phyloP scores from a whole-genome alignment of 1,140 invertebrate genomes.

The Coenobita brevimanus region DNA sequence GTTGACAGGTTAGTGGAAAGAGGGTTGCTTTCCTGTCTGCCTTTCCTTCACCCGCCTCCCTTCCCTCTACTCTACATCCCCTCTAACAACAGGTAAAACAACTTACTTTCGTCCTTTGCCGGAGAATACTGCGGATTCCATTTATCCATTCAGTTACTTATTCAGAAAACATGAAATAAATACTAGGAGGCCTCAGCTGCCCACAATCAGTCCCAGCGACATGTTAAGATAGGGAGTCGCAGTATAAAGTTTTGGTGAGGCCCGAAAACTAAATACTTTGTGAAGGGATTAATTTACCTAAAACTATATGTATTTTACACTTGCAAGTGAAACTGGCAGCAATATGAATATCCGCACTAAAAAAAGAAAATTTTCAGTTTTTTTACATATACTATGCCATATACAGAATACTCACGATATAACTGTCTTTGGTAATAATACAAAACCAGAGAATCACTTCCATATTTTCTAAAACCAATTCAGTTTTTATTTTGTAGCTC shows the following conservation, averaged over 20 bases:
- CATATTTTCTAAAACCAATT: no score
- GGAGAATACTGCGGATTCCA: slow-evolving; percentile 35
- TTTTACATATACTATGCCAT: no score
- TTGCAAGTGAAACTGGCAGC: no score
- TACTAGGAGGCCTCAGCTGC: background rate
- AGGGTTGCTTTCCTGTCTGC: background rate
- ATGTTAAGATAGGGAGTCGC: background rate
- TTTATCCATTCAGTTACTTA: slow-evolving; percentile 39
- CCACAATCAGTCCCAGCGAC: background rate
- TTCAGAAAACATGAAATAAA: slow-evolving; percentile 18
- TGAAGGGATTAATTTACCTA: no score
- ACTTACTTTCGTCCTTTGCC: slow-evolving; percentile 42
- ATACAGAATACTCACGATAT: no score
- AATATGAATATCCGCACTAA: no score
- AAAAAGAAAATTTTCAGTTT: no score
- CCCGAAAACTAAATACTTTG: no score
- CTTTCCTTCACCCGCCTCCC: background rate
- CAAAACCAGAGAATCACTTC: no score
- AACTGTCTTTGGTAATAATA: no score
- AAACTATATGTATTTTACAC: no score
- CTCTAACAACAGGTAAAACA: background rate
- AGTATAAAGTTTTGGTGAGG: slow-evolving; percentile 22
- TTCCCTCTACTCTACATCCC: background rate
- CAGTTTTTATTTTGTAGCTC: no score
- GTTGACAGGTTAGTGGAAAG: background rate